phyloP scores from a whole-genome alignment of 2,888 invertebrate genomes.

The Dolichomitus sp. region DNA sequence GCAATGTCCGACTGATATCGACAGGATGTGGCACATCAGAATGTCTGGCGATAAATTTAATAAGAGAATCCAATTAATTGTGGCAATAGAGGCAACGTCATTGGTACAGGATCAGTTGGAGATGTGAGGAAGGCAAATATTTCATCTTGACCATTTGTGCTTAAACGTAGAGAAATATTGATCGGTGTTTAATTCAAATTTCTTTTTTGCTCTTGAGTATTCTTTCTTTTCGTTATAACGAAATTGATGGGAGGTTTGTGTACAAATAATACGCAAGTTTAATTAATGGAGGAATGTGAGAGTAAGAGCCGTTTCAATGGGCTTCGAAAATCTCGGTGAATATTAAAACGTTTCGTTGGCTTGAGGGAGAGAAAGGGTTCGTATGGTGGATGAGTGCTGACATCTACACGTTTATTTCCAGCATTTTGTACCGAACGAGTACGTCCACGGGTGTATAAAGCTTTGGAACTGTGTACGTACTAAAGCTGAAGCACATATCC shows the following conservation, averaged over 20 bases:
- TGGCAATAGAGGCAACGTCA: conserved; percentile 27
- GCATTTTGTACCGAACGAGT: conserved; percentile 1
- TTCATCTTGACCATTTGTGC: neutral
- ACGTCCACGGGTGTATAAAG: conserved; percentile 18
- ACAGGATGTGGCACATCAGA: conserved; percentile 21
- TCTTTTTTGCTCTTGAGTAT: neutral
- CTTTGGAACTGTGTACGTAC: conserved; percentile 17
- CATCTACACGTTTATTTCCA: conserved; percentile 34
- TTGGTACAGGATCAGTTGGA: neutral
- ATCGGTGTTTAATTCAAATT: neutral
- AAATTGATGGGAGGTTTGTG: too few relatives aligned
- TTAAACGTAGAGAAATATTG: too few relatives aligned
- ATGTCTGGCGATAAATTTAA: conserved; percentile 44
- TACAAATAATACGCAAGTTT: neutral
- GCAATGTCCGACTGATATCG: conserved; percentile 57
- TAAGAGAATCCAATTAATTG: conserved; percentile 49
- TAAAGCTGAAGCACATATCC: conserved; percentile 45
- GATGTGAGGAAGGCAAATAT: neutral
- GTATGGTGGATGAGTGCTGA: neutral
- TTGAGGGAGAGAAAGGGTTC: conserved; percentile 21
- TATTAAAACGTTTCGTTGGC: conserved; percentile 33
- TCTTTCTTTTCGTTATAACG: neutral
- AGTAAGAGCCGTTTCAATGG: neutral
- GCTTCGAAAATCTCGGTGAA: conserved; percentile 22
- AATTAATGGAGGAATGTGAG: neutral